Evolutionary conservation across 2,888 invertebrate species (phyloP).

Genomic region (Stramonita haemastoma): DNA sequence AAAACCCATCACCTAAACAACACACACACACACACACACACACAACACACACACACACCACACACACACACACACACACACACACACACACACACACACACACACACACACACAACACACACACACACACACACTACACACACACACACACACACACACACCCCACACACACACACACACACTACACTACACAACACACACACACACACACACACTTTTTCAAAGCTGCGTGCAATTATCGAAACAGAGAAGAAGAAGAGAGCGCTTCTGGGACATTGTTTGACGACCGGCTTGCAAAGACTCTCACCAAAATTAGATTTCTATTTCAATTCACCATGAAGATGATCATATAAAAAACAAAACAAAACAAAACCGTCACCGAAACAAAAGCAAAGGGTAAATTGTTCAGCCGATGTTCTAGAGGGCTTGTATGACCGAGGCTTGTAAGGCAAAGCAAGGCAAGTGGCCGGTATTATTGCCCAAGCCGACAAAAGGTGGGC

Average conservation of each 20-base stretch:
- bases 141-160: too few relatives aligned
- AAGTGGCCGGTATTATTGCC: slow-evolving; percentile 25
- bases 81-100: too few relatives aligned
- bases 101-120: too few relatives aligned
- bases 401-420: not conserved
- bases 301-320: slow-evolving; percentile 16
- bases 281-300: not conserved
- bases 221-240: not conserved
- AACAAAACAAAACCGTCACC: too few relatives aligned
- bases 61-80: not conserved
- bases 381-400: not conserved
- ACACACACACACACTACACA: not conserved
- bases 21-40: too few relatives aligned
- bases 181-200: too few relatives aligned
- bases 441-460: not conserved
- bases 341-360: not conserved
- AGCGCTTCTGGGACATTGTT: not conserved
- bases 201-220: too few relatives aligned
- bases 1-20: too few relatives aligned
- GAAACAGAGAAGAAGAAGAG: not conserved
- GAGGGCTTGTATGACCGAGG: not conserved
- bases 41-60: not conserved
- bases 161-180: too few relatives aligned
- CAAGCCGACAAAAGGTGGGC: slow-evolving; percentile 1
- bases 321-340: not conserved